A percentile compares a stretch with the other conserved stretches of the same genome.
Conservation (phyloP, 2,888 invertebrate genomes). For the Callyntrura sp. region DNA sequence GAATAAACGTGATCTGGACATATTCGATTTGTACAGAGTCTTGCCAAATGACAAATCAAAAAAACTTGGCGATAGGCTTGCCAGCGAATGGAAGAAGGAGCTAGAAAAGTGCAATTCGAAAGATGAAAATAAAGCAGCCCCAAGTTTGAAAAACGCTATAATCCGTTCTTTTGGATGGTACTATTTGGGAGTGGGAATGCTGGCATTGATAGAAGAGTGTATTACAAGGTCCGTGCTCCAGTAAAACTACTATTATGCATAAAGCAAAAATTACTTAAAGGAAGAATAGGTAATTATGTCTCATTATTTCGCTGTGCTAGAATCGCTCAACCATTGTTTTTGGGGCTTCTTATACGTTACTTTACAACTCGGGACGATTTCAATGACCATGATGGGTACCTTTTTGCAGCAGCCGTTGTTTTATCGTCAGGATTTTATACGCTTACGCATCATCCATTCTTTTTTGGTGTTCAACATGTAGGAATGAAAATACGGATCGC, state of each 20-base stretch:
- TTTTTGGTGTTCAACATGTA: conserved; percentile 88
- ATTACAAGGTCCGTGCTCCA: conserved; percentile 81
- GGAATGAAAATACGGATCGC: conserved; percentile 94
- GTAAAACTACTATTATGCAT: too few relatives aligned
- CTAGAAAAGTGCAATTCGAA: conserved; percentile 61
- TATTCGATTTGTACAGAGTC: conserved; percentile 91
- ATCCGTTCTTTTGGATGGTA: conserved; percentile 85
- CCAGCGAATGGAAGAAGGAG: conserved; percentile 79
- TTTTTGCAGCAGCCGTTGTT: conserved; percentile 85
- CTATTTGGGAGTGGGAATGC: conserved; percentile 85
- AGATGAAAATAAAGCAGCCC: conserved; percentile 74
- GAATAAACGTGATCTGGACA: conserved; percentile 89
- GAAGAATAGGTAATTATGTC: neutral
- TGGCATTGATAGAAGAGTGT: conserved; percentile 85
- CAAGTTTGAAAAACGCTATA: conserved; percentile 85
- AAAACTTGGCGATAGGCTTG: conserved; percentile 89
- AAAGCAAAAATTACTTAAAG: too few relatives aligned
- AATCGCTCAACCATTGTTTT: conserved; percentile 81
- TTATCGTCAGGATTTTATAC: conserved; percentile 84
- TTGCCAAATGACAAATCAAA: conserved; percentile 90
- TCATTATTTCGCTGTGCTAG: conserved; percentile 52
- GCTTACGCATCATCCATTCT: conserved; percentile 87
- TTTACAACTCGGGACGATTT: conserved; percentile 46
- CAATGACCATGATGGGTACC: conserved; percentile 84
- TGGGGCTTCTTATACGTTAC: too few relatives aligned